Evolutionary conservation across 2,113 vertebrate species (phyloP), one percentile per base, ranked within the genome.

Genomic region (Neolamprologus sp.): DNA sequence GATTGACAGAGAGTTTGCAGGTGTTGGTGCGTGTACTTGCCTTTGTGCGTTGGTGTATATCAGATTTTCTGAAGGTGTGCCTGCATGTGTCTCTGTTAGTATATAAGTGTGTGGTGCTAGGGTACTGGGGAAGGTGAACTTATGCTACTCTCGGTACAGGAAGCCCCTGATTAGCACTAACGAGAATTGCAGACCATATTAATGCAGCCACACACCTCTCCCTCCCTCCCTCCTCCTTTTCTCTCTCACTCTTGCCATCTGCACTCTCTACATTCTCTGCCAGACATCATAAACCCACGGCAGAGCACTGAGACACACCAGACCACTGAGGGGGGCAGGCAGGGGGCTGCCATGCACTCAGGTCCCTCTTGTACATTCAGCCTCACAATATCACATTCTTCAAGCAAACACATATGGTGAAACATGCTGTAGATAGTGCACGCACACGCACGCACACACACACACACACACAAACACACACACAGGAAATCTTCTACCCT

Each of bases 131-230:
- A 96, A 95, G 96, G 94, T 96, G 95, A 96, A 95, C 95, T 91
- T 91, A 91, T 90, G 94, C 92, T 95, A 90, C 91, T 91, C 94
- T 94, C 80, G 4, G 93, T 88, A 95, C 96, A 97, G 96, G 96
- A 97, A 97, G 94, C 94, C 94, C 96, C 95, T 97, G 96, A 97
- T 96, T 97, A 97, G 95, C 55, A 88, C 94, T 97, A 97, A 97
- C 88, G 96, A 97, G 95, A 96, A 96, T 57, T 93, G 94, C 96
- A 97, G 96, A 96, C 95, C 91, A 80, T 96, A 97, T 97, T 96
- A 97, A 97, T 96, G 96, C 96, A 96, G 93, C 94, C 96, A 93
- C 96, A 96, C 96, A 96, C 95, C 95, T 95, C 94, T 94, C 86
- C 84, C 81, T 83, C 85, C 79, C 80, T 13, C 78, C 87, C 85